phyloP scores from a whole-genome alignment of 2,797 vertebrate species.

The Distichodus sexfasciatus region DNA sequence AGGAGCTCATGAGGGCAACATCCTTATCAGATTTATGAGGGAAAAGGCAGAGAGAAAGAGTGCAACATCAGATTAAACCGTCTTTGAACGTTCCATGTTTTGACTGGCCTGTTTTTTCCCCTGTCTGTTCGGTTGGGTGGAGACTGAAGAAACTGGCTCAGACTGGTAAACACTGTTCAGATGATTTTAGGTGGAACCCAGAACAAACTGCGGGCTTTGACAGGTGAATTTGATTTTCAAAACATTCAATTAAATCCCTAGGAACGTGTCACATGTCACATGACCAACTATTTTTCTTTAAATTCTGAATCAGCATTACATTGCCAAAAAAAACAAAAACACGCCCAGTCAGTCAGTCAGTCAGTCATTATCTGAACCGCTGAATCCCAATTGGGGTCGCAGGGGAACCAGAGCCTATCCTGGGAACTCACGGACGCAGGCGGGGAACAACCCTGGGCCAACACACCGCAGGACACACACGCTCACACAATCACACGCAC shows the following conservation, averaged over 20 bases:
- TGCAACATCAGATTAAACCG: constrained; percentile 25
- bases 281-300: too few species aligned
- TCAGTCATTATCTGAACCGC: too few species aligned
- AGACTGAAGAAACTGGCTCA: background rate
- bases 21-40: constrained; percentile 42
- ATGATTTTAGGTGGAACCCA: constrained; percentile 10
- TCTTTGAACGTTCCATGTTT: constrained; percentile 33
- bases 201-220: background rate
- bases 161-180: constrained; percentile 8
- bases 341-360: too few species aligned
- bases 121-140: background rate
- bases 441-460: too few species aligned
- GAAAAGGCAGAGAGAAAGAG: constrained; percentile 19
- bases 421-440: too few species aligned
- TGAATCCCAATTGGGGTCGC: too few species aligned
- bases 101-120: background rate
- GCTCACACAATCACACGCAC: too few species aligned
- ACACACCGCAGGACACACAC: too few species aligned
- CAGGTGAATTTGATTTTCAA: background rate
- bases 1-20: constrained; percentile 28
- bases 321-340: too few species aligned
- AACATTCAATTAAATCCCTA: constrained; percentile 1
- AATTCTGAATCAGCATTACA: too few species aligned
- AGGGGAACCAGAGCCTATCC: too few species aligned
- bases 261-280: constrained; percentile 7